phyloP scores from a whole-genome alignment of 2,113 vertebrate species.

The Perca fluviatilis region DNA sequence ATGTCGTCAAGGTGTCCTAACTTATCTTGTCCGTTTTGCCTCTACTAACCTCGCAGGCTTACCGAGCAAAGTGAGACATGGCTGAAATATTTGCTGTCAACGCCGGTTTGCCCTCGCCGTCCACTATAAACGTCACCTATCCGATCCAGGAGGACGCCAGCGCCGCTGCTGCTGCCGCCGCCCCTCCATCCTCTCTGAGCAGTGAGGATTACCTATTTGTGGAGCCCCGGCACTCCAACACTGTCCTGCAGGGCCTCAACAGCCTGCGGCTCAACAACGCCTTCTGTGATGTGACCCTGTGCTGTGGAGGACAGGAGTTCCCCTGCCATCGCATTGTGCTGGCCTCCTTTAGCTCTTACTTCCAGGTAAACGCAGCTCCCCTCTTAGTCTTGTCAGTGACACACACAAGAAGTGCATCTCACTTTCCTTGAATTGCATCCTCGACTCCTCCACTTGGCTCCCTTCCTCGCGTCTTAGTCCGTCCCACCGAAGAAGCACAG shows the following conservation, averaged over 20 bases:
- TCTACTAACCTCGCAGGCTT: constrained; percentile 21
- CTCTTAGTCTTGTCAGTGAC: not conserved
- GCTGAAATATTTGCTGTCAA: constrained; percentile 76
- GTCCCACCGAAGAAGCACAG: no score
- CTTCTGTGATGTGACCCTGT: constrained; percentile 88
- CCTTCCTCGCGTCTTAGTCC: no score
- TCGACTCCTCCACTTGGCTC: no score
- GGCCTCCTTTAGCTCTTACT: constrained; percentile 88
- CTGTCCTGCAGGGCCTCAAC: constrained; percentile 86
- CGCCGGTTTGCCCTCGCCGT: constrained; percentile 43
- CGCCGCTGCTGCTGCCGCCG: not conserved
- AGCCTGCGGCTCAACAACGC: constrained; percentile 86
- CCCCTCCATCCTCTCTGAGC: constrained; percentile 54
- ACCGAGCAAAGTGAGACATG: constrained; percentile 71
- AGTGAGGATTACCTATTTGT: constrained; percentile 85
- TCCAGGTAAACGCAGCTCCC: constrained; percentile 75
- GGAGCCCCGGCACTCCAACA: constrained; percentile 82
- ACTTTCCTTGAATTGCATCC: no score
- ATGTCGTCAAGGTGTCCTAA: not conserved
- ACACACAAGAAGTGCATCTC: no score
- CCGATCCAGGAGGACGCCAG: constrained; percentile 57
- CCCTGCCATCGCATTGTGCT: constrained; percentile 87
- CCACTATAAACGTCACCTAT: constrained; percentile 56
- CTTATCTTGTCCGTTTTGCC: not conserved
- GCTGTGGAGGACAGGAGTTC: constrained; percentile 87